Percentiles rank a stretch among this genome's conserved stretches.
Conservation (phyloP, 1,140 invertebrate species). For the Eriosoma lanigerum region DNA sequence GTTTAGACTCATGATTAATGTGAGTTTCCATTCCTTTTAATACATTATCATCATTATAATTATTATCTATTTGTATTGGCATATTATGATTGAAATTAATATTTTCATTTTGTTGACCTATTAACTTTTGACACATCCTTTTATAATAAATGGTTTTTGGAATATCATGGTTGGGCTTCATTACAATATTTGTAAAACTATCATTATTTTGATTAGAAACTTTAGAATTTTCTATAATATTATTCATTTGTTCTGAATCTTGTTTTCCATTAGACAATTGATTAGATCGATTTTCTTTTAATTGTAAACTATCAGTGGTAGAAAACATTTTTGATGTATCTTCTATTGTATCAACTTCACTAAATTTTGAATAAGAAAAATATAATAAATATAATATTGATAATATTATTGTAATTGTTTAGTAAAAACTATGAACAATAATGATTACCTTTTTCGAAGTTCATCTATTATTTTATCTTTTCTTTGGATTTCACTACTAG, state of each 20-base stretch:
- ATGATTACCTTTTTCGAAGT: conserved; percentile 54
- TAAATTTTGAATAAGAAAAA: neutral
- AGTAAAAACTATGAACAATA: neutral
- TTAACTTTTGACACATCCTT: conserved; percentile 37
- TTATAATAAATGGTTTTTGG: conserved; percentile 39
- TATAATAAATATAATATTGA: neutral
- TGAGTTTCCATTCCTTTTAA: neutral
- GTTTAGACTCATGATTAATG: neutral
- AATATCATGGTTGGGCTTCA: neutral
- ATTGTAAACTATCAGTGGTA: neutral
- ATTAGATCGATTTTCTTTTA: neutral
- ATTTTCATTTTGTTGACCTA: neutral
- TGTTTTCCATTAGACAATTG: neutral
- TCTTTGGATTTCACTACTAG: conserved; percentile 41
- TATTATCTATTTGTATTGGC: neutral
- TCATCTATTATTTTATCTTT: conserved; percentile 51
- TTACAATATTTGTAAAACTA: neutral
- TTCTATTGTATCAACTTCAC: neutral
- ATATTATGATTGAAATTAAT: neutral
- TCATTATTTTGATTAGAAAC: neutral
- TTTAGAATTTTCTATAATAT: neutral
- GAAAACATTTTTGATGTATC: conserved; percentile 27
- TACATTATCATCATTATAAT: neutral
- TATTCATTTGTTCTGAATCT: neutral
- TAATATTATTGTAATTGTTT: neutral